Evolutionary conservation across 2,797 vertebrate genomes (phyloP), one percentile per base, ranked within the genome.

Genomic region (Loris lydekkerianus): DNA sequence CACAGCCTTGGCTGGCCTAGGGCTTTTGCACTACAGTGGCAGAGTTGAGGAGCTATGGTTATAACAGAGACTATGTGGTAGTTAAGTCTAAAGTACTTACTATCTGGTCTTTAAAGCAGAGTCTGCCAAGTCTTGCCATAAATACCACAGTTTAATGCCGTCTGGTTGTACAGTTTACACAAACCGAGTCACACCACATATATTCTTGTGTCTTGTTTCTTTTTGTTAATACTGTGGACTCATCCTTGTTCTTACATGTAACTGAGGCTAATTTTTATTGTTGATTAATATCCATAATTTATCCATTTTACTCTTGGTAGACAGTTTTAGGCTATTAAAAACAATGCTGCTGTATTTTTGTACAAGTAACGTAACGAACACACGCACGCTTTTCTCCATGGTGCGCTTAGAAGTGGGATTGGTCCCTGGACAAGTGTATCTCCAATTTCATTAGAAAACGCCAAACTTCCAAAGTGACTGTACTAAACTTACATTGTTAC

Each of bases 391-490:
- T 72, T 86, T 72, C 49, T 40, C 53, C 37, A 49, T 10, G 60
- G 25, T 49, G 46, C 8, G 78, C 69, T 56, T 20, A 87, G 10
- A 15, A 65, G 69, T 43, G 34, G 40, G 43, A 53, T 7, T 1
- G 23, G 43, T 86, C 43, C 63, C 1, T 73, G 25, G 27, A 29
- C 61, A 31, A 1, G 1, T 61, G 1, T 49, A 46, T 40, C 43
- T 91, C 78, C n/a, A 60, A 37, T 34, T 86, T 73, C 63, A 87
- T 40, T 70, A 81, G 81, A 89, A 83, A 95, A 82, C 53, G 40
- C 34, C 37, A 46, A 86, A 63, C 46, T 85, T 76, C 31, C 21
- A 40, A 49, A 73, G 23, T 70, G 37, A 73, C 20, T 27, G 17
- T 58, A 40, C 46, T 73, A 80, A 49, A 81, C 43, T 70, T 84